Percentiles rank a stretch among this genome's conserved stretches.
Conservation (phyloP, 2,113 vertebrate genomes). For the Leptobrachium ailaonicum region DNA sequence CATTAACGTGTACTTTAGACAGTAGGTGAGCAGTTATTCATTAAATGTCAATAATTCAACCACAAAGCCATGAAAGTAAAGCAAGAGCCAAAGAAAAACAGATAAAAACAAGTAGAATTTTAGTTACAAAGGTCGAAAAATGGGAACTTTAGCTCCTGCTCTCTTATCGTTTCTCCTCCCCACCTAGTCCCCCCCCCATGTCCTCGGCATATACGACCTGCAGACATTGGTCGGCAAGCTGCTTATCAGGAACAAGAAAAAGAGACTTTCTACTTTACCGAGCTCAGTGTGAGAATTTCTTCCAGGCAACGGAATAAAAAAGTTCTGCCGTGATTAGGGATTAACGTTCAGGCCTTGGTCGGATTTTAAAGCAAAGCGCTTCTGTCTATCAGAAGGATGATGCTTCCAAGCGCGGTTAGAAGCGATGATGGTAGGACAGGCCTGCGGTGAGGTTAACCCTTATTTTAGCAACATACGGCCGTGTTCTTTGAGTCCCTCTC, state of each 20-base stretch:
- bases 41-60: constrained; percentile 27
- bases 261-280: neutral
- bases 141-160: constrained; percentile 33
- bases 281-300: constrained; percentile 21
- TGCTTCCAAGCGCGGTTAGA: neutral
- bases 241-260: constrained; percentile 30
- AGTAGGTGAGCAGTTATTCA: constrained; percentile 4
- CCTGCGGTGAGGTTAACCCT: neutral
- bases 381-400: neutral
- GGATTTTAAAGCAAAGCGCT: constrained; percentile 18
- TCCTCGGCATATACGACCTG: neutral
- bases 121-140: constrained; percentile 18
- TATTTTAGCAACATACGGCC: no score
- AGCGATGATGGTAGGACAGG: neutral
- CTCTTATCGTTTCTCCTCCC: constrained; percentile 5
- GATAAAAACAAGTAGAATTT: constrained; percentile 2
- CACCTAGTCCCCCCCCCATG: neutral
- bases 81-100: neutral
- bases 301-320: neutral
- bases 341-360: constrained; percentile 9
- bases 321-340: constrained; percentile 31
- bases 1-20: constrained; percentile 12
- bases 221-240: constrained; percentile 12
- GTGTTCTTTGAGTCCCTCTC: no score
- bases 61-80: neutral